Evolutionary conservation across 2,797 vertebrate genomes (phyloP), one percentile per base, ranked within the genome.

Genomic region (Sebastes oblongus): DNA sequence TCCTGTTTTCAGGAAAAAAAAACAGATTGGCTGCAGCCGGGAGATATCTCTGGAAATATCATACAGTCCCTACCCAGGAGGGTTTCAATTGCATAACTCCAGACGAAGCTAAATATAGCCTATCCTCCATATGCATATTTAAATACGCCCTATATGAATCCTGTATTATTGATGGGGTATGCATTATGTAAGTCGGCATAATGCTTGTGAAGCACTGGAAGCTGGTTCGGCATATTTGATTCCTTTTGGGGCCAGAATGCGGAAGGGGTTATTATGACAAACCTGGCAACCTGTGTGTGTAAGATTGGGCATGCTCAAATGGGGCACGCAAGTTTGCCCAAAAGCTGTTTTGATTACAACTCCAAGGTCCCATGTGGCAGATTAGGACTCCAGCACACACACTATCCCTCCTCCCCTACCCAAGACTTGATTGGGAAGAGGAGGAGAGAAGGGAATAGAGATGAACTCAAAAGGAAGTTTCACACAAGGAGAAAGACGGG

Each of bases 31-130:
- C 75, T 87, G 71, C 80, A 86, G 75, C 72, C 71, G 67, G 82
- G 66, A 27, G 12, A 77, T 75, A 85, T 90, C 81, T 77, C 80
- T 82, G 64, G 60, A 87, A 87, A 83, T 71, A 90, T 91, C 78
- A 83, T 60, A 86, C 70, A 68, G 56, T 54, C 72, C 69, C 62
- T 81, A 83, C 84, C 84, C 70, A 10, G 42, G 78, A 90, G 82
- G 71, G 58, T 80, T 84, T 91, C 86, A 82, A 91, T 91, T 93
- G 84, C 93, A 89, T 94, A 92, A 93, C 82, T 86, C 66, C 75
- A 88, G 80, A 88, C 88, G 58, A 32, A 72, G 85, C 91, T 93
- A 95, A 92, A 94, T 92, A 92, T 94, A 94, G 92, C 82, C 66
- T 82, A 30, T 61, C 77, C 76, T 72, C 86, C 77, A 89, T 93